Base-by-base conservation (phyloP, 2,888 invertebrate species). In the Dioctria linearis region DNA sequence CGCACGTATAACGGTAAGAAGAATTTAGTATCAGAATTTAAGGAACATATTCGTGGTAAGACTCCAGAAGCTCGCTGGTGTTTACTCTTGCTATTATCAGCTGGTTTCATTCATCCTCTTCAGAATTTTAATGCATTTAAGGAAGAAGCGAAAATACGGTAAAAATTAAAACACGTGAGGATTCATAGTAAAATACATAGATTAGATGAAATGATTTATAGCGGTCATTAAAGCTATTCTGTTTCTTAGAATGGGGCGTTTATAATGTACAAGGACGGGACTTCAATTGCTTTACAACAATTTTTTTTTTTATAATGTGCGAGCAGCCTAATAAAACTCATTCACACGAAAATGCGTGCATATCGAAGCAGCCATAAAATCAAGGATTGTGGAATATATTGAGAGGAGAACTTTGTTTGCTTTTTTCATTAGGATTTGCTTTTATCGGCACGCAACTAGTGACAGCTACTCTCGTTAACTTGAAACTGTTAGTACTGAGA, bases 231-330 rank as follows among this genome's bases (percentile, higher is more conserved):
- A 57, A 71, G 37, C 40, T 4, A 4, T 9, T 54, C 13, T 46
- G 8, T 42, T 5, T n/a, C 13, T 63, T 63, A 3, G n/a, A 13
- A 49, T 11, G 63, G 37, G 49, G 40, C 9, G 54, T 71, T 51
- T 54, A 71, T 39, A 51, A 51, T 5, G 25, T 25, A 9, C 71
- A 51, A 71, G 67, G 67, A 42, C 67, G 43, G 43, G 39, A 9
- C 25, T 46, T 61, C 49, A 59, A 59, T 78, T 78, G 63, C 49
- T 78, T 78, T 63, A 78, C 65, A 78, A 78, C 63, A 78, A 71
- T 54, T 51, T 71, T 46, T 43, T 49, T 63, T 73, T 75, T 75
- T 59, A 78, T 49, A 78, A 78, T 61, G 76, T 78, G 76, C 37
- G 39, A 78, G 61, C 37, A 49, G 49, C 11, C 46, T 9, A 78